Evolutionary conservation across 2,113 vertebrate genomes (phyloP).

Genomic region (Spea multiplicata): DNA sequence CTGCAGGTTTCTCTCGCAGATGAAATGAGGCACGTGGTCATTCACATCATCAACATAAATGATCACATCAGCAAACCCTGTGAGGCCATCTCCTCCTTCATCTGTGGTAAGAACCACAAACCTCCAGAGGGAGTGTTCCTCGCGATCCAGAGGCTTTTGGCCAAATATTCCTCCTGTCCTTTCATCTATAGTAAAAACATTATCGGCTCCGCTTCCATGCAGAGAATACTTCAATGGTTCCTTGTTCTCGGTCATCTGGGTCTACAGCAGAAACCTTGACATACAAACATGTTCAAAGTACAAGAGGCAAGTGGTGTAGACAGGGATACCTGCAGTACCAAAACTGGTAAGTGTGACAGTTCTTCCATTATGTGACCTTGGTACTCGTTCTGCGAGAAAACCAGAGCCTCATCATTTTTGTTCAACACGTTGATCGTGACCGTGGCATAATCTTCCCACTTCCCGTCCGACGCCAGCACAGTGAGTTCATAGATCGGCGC

Average conservation of each 20-base stretch:
- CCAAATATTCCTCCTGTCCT: slow-evolving; percentile 81
- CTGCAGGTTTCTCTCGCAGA: slow-evolving; percentile 75
- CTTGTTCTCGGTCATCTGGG: slow-evolving; percentile 77
- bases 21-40: slow-evolving; percentile 77
- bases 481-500: slow-evolving; percentile 79
- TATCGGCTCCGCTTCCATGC: slow-evolving; percentile 81
- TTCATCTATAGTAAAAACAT: slow-evolving; percentile 83
- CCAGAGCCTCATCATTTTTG: no score
- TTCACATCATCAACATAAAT: slow-evolving; percentile 88
- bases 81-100: slow-evolving; percentile 84
- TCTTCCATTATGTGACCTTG: slow-evolving; percentile 84
- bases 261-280: slow-evolving; percentile 80
- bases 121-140: slow-evolving; percentile 81
- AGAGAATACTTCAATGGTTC: slow-evolving; percentile 81
- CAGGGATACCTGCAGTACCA: slow-evolving; percentile 85
- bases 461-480: slow-evolving; percentile 82
- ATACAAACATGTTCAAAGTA: no score
- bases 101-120: slow-evolving; percentile 85
- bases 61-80: slow-evolving; percentile 85
- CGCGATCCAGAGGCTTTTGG: slow-evolving; percentile 76
- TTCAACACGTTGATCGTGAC: slow-evolving; percentile 75
- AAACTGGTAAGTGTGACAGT: slow-evolving; percentile 76
- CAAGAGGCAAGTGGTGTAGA: no score
- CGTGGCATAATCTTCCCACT: slow-evolving; percentile 85
- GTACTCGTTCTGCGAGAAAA: slow-evolving; percentile 79